phyloP scores from a whole-genome alignment of 1,140 invertebrate genomes.

The Philopotamus ludificatus region DNA sequence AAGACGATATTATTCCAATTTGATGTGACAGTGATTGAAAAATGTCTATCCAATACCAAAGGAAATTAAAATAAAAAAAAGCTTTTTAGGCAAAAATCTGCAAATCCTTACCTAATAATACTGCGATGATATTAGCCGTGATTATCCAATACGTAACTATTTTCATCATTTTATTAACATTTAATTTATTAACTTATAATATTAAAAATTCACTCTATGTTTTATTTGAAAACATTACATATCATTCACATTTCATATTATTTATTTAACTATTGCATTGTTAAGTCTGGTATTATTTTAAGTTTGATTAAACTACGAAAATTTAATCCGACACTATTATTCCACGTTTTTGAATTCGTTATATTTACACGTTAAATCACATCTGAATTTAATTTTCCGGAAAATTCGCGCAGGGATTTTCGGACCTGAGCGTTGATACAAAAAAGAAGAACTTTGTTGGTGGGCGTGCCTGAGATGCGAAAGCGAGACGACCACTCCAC shows the following conservation, averaged over 20 bases:
- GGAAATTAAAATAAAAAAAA: not conserved
- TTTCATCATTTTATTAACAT: conserved; percentile 2
- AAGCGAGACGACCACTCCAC: conserved; percentile 17
- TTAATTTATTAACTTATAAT: not conserved
- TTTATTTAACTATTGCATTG: not conserved
- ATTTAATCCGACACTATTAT: too few relatives aligned
- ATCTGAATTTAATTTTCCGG: not conserved
- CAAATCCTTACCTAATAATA: conserved; percentile 16
- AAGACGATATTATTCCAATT: too few relatives aligned
- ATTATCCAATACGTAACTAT: conserved; percentile 17
- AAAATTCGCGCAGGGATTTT: too few relatives aligned
- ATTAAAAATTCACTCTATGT: not conserved
- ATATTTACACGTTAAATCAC: not conserved
- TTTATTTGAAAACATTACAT: not conserved
- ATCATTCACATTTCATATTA: not conserved
- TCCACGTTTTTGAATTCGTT: too few relatives aligned
- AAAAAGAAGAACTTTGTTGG: conserved; percentile 1
- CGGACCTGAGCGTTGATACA: too few relatives aligned
- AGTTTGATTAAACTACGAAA: too few relatives aligned
- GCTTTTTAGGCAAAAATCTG: not conserved
- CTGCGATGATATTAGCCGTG: not conserved
- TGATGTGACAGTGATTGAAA: too few relatives aligned
- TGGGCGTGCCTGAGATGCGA: conserved; percentile 31
- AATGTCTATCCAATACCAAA: not conserved
- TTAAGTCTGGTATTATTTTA: too few relatives aligned